These are phyloP conservation scores for Melanocharis versteri DNA, from an alignment of 2,113 vertebrate genomes.

Conservation along the genomic window DNA sequence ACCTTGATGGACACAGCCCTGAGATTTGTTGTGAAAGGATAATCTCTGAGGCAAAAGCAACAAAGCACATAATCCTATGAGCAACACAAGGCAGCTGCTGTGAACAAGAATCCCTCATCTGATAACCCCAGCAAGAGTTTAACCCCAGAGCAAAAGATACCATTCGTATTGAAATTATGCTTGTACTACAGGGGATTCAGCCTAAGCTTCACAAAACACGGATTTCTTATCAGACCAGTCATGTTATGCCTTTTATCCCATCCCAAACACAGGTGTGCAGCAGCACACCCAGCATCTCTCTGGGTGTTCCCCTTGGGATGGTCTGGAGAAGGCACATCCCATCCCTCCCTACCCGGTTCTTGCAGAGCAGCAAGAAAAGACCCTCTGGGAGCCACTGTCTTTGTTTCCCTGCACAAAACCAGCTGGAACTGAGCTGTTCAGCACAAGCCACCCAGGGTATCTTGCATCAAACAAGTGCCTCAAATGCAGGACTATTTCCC, in stretches of 20 bases:
- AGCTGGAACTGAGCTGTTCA: neutral
- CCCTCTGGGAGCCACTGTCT: accelerated
- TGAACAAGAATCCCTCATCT: neutral
- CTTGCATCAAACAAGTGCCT: neutral
- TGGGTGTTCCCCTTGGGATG: neutral
- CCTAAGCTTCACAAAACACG: neutral
- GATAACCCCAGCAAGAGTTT: neutral
- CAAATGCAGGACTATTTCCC: neutral
- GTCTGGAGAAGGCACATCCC: neutral
- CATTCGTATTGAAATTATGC: neutral
- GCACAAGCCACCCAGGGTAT: neutral
- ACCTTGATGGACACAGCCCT: neutral
- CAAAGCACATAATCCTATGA: neutral
- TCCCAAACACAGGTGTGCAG: neutral
- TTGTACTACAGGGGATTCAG: neutral
- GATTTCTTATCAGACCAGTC: neutral
- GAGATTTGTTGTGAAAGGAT: neutral
- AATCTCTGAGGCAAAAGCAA: neutral
- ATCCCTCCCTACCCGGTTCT: neutral
- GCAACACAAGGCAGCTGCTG: neutral
- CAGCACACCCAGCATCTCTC: neutral
- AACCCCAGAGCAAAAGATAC: neutral
- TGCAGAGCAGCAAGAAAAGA: neutral
- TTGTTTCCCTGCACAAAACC: neutral
- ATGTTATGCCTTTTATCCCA: accelerated